Evolutionary conservation across 1,140 invertebrate genomes (phyloP), one percentile per base, ranked within the genome.

Genomic region (Metaphire vulgaris): DNA sequence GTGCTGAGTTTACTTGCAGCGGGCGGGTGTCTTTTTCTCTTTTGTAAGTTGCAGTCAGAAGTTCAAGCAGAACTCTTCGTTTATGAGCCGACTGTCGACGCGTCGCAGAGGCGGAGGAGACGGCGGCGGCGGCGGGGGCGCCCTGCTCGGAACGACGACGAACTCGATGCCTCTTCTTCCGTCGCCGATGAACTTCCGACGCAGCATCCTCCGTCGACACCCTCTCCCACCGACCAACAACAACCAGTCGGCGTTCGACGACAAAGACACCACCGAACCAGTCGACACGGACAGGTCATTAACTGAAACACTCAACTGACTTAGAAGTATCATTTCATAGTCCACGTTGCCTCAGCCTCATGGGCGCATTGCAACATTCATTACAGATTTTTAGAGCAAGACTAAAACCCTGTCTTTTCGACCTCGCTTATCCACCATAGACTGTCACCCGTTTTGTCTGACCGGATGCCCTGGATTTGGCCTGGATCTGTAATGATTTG

Each of bases 11-110:
- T n/a, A n/a, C n/a, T n/a, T n/a, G n/a, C n/a, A n/a, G n/a, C n/a
- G n/a, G n/a, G n/a, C n/a, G n/a, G n/a, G n/a, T n/a, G n/a, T n/a
- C n/a, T n/a, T n/a, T n/a, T n/a, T n/a, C n/a, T n/a, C n/a, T n/a
- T n/a, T n/a, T n/a, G n/a, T n/a, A n/a, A 75, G 77, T 56, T 65
- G 64, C n/a, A 66, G 77, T 30, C 76, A 77, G 26, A 93, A 92
- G 85, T 94, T 93, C 89, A 93, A 93, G 88, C 92, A 93, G 89
- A 94, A 94, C 86, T 91, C 92, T 79, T 94, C 92, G 41, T 94
- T 94, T 86, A 92, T 94, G 81, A 92, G 92, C 81, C 90, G 92
- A 77, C 88, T 94, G 84, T 92, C 92, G 76, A 94, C 93, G 56
- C 93, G 94, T 83, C 89, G 92, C 70, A 89, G 92, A 16, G 90